These are phyloP conservation scores for Phortica magna DNA, from an alignment of 2,888 invertebrate species.

Conservation along the genomic window DNA sequence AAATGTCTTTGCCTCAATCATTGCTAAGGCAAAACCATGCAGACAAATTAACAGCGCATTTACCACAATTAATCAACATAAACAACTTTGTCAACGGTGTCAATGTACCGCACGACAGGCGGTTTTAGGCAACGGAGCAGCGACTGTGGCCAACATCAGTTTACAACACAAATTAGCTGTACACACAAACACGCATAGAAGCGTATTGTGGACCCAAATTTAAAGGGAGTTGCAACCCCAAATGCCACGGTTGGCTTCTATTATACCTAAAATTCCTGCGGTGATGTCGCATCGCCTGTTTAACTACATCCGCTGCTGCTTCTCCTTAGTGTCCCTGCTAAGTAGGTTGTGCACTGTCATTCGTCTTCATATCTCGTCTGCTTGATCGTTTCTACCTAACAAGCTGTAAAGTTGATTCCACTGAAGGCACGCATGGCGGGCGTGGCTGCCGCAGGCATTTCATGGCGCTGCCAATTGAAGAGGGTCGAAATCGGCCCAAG, in stretches of 20 bases:
- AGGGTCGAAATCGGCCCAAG: conserved; percentile 44
- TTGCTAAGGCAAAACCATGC: not conserved
- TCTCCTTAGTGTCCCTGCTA: too few species aligned
- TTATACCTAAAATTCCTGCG: not conserved
- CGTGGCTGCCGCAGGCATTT: not conserved
- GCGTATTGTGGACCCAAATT: too few species aligned
- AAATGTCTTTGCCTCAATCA: not conserved
- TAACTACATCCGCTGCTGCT: too few species aligned
- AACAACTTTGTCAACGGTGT: conserved; percentile 45
- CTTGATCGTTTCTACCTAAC: not conserved
- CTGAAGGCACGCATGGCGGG: not conserved
- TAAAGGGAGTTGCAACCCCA: conserved; percentile 39
- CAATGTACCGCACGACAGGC: too few species aligned
- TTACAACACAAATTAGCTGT: too few species aligned
- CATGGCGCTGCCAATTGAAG: not conserved
- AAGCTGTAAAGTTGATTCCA: not conserved
- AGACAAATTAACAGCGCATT: conserved; percentile 64
- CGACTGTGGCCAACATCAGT: too few species aligned
- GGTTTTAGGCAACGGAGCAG: too few species aligned
- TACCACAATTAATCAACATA: conserved; percentile 64
- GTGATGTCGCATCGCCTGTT: not conserved
- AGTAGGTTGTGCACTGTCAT: not conserved
- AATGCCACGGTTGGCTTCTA: too few species aligned
- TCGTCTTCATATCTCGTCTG: not conserved
- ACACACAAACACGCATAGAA: too few species aligned